Evolutionary conservation across 2,113 vertebrate species (phyloP).

Genomic region (Oxygymnocypris stewartii): DNA sequence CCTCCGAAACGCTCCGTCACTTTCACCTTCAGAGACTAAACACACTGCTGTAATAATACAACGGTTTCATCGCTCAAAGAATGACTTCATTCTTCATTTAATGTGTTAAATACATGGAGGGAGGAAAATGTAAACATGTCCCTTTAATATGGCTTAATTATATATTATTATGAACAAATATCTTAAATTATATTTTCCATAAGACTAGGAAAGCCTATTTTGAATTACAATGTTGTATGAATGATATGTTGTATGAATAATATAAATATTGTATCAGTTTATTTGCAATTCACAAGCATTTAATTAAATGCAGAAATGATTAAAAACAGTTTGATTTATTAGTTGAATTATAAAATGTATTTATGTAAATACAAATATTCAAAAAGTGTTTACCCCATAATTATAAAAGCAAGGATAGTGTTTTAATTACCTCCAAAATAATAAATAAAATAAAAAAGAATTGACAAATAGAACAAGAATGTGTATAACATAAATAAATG

Average conservation of each 20-base stretch:
- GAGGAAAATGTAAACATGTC: conserved; percentile 3
- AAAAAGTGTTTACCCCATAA: background rate
- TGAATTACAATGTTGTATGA: background rate
- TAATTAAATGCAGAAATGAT: background rate
- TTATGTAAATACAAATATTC: background rate
- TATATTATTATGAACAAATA: background rate
- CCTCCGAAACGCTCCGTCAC: conserved; percentile 21
- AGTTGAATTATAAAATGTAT: background rate
- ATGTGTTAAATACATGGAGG: background rate
- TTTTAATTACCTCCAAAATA: background rate
- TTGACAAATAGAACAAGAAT: background rate
- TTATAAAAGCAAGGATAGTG: background rate
- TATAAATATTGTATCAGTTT: background rate
- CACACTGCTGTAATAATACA: conserved; percentile 12
- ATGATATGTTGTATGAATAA: background rate
- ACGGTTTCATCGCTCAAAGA: background rate
- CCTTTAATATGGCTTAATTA: background rate
- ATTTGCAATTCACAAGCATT: background rate
- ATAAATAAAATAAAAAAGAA: background rate
- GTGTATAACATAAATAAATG: background rate
- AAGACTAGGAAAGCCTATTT: background rate
- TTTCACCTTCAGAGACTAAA: conserved; percentile 7
- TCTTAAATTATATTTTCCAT: background rate
- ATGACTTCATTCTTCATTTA: background rate
- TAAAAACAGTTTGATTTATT: background rate